phyloP scores from a whole-genome alignment of 2,797 vertebrate species.

The Alosa sapidissima region DNA sequence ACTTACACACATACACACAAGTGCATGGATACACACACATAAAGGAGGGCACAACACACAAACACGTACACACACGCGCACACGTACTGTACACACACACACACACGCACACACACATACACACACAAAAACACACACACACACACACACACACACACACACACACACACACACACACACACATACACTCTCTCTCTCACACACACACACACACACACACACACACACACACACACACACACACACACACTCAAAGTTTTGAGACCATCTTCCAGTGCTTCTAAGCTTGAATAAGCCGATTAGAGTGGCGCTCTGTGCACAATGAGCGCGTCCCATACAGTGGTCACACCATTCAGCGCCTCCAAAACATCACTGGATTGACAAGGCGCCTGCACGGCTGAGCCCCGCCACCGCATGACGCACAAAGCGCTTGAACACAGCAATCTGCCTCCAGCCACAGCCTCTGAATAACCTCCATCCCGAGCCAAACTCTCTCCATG shows the following conservation, averaged over 20 bases:
- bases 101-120: slow-evolving; percentile 17
- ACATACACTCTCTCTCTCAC: slow-evolving; percentile 12
- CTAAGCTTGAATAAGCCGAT: slow-evolving; percentile 13
- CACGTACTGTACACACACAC: neutral
- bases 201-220: neutral
- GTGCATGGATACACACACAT: neutral
- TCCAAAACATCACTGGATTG: neutral
- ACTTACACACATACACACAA: too few species aligned
- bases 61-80: neutral
- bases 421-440: neutral
- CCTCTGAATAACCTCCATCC: neutral
- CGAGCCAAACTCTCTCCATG: neutral
- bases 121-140: neutral
- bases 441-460: neutral
- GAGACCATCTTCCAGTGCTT: neutral
- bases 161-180: neutral
- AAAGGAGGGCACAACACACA: too few species aligned
- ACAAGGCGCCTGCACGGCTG: neutral
- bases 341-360: neutral
- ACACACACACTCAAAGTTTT: slow-evolving; percentile 1
- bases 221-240: slow-evolving; percentile 22
- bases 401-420: neutral
- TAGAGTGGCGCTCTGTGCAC: neutral
- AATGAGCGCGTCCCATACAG: neutral
- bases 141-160: too few species aligned